Base-by-base conservation (phyloP, 2,113 vertebrate species). In the Chaetops frenatus region DNA sequence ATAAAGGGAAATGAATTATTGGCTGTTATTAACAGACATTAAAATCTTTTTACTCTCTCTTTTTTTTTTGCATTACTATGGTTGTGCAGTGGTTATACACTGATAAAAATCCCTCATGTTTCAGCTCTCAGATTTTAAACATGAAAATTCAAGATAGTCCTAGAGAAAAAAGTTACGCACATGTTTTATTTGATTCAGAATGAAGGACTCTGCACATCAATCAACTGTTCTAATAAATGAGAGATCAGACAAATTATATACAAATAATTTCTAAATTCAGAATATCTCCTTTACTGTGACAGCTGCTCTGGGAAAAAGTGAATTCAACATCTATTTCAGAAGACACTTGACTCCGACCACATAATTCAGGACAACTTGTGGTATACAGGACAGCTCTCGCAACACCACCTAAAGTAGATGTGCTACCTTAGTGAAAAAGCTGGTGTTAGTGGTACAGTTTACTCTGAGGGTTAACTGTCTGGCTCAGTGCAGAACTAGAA, bases 121-220 rank as follows among this genome's bases (percentile, higher is more conserved):
- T 90, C 73, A 91, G n/a, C 92, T 81, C 73, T 82, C 73, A 95
- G 58, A 72, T 90, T 96, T 95, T 88, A 93, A 92, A 92, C 65
- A 65, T 35, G 29, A 83, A 96, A 91, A 93, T 76, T 33, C 62
- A 66, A 90, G 29, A 38, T 25, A 85, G 44, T 95, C 27, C 48
- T 92, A 76, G 28, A 82, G n/a, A 95, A 70, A 91, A 67, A 94
- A 93, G 79, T 73, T 90, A 92, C 42, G 58, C 58, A 94, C 36
- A 67, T 50, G 36, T 77, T 94, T 85, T 90, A 92, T 80, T 86
- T 92, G 25, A 90, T 88, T 85, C 74, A 82, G 62, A 93, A 88
- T 65, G 1, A 94, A 92, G 62, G 70, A 77, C 24, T 92, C 67
- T 54, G 50, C 58, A 70, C 76, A 93, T 93, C 76, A 94, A 78